Conservation (phyloP, 2,797 vertebrate genomes). For the Lepus oiostolus region DNA sequence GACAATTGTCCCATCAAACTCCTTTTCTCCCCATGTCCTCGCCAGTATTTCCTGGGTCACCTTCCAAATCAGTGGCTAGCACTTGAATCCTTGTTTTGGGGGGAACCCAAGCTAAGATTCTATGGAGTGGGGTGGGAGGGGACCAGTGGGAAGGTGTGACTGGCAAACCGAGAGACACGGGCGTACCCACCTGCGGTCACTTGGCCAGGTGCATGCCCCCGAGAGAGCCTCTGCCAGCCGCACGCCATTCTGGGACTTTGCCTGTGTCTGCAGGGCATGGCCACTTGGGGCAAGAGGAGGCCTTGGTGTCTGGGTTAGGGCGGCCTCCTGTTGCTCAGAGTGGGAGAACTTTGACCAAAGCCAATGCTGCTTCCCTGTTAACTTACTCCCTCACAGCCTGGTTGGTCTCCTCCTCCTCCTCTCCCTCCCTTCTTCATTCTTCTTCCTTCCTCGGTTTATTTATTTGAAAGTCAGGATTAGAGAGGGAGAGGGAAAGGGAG, state of each 20-base stretch:
- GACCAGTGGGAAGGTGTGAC: not conserved
- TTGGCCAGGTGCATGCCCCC: not conserved
- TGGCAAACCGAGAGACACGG: not conserved
- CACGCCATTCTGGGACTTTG: not conserved
- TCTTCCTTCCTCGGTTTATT: too few relatives aligned
- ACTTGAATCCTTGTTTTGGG: not conserved
- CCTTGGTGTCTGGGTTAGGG: not conserved
- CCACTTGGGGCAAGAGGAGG: not conserved
- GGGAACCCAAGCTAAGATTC: not conserved
- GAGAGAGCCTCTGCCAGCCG: not conserved
- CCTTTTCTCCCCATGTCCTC: not conserved
- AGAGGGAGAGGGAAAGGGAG: too few relatives aligned
- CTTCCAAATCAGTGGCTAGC: slow-evolving; percentile 2
- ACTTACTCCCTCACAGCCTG: not conserved
- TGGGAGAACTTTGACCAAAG: slow-evolving; percentile 3
- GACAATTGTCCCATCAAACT: too few relatives aligned
- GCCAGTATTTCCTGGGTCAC: not conserved
- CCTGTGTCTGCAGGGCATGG: not conserved
- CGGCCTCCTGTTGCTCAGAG: not conserved
- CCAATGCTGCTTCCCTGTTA: not conserved
- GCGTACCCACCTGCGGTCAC: not conserved
- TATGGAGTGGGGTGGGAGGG: not conserved
- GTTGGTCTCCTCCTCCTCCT: not conserved
- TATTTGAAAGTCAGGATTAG: too few relatives aligned
- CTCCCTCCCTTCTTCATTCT: too few relatives aligned